A percentile compares a stretch with the other conserved stretches of the same genome.
phyloP scores from a whole-genome alignment of 2,888 invertebrate species.

The Julus scanicus region DNA sequence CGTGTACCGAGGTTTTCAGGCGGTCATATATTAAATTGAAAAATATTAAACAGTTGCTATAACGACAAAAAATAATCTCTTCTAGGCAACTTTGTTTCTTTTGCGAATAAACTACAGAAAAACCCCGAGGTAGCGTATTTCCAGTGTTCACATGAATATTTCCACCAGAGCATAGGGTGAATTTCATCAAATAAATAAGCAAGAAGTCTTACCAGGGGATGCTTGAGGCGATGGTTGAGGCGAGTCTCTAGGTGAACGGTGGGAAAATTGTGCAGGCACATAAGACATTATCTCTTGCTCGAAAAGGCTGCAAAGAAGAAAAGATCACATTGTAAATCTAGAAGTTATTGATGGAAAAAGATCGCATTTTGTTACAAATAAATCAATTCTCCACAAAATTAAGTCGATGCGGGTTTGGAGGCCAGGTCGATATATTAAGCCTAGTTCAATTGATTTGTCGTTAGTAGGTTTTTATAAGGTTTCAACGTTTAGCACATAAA shows the following conservation, averaged over 20 bases:
- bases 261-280: conserved; percentile 75
- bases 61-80: not conserved
- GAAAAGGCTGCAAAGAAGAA: conserved; percentile 80
- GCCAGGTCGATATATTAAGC: too few species aligned
- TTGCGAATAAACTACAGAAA: not conserved
- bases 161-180: not conserved
- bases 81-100: not conserved
- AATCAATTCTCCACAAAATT: too few species aligned
- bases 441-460: too few species aligned
- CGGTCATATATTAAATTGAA: not conserved
- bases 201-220: conserved; percentile 75
- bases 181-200: not conserved
- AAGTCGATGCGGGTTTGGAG: too few species aligned
- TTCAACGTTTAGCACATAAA: too few species aligned
- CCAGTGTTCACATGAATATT: not conserved
- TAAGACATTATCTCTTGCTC: conserved; percentile 99
- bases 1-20: not conserved
- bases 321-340: conserved; percentile 17
- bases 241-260: conserved; percentile 71
- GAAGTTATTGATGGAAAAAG: too few species aligned
- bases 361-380: too few species aligned
- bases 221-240: conserved; percentile 79
- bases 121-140: not conserved
- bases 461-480: too few species aligned
- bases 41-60: not conserved